phyloP scores from a whole-genome alignment of 2,113 vertebrate genomes.

The Xyliphius kryptos region DNA sequence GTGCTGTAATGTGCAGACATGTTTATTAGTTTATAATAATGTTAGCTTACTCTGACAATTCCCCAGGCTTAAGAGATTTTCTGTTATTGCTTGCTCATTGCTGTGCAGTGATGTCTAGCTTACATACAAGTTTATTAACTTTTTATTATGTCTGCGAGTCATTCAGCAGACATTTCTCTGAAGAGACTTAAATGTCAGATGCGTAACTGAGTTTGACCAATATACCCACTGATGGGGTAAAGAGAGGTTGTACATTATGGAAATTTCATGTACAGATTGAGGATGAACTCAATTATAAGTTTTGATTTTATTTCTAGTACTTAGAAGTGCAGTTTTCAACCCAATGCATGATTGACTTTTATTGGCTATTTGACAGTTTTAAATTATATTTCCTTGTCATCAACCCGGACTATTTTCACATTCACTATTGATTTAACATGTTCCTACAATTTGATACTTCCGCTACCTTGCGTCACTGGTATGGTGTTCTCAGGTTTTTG shows the following conservation, averaged over 20 bases:
- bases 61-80: background rate
- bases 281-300: background rate
- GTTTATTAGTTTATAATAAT: slow-evolving; percentile 7
- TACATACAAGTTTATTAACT: background rate
- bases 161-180: background rate
- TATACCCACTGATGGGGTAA: background rate
- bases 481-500: too few relatives aligned
- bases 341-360: background rate
- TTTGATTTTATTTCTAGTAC: background rate
- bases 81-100: slow-evolving; percentile 3
- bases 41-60: background rate
- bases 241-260: background rate
- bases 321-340: background rate
- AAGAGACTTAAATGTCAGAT: background rate
- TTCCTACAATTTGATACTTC: too few relatives aligned
- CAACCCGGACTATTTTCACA: background rate
- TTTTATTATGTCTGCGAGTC: background rate
- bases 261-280: background rate
- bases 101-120: background rate
- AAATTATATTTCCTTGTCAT: background rate
- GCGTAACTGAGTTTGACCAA: background rate
- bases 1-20: slow-evolving; percentile 17
- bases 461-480: too few relatives aligned
- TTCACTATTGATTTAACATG: too few relatives aligned
- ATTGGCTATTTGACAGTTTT: background rate